These are phyloP conservation scores for Agonum fuliginosum DNA, from an alignment of 2,888 invertebrate genomes.

Conservation along the genomic window DNA sequence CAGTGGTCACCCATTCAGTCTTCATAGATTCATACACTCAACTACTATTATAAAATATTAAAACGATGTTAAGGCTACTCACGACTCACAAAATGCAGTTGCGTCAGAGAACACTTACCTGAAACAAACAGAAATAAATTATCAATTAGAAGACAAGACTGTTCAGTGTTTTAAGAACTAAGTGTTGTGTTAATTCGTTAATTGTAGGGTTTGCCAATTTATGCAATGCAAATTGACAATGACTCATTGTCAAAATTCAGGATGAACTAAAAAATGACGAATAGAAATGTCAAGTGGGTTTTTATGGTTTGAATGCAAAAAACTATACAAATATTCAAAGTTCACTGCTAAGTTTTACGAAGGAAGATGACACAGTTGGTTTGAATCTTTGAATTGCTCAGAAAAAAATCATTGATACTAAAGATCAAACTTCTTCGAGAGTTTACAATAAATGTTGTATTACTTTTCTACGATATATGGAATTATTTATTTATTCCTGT, in stretches of 20 bases:
- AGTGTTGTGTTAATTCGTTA: not conserved
- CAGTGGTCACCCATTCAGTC: not conserved
- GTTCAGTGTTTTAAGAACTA: not conserved
- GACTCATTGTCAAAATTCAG: not conserved
- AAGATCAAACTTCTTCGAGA: too few relatives aligned
- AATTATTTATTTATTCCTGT: too few relatives aligned
- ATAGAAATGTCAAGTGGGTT: not conserved
- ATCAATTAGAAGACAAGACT: not conserved
- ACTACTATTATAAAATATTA: not conserved
- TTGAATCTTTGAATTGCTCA: too few relatives aligned
- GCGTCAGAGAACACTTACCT: conserved; percentile 30
- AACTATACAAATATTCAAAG: not conserved
- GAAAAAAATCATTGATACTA: too few relatives aligned
- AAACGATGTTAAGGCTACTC: conserved; percentile 29
- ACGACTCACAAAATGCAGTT: not conserved
- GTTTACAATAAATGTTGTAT: too few relatives aligned
- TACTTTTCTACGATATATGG: too few relatives aligned
- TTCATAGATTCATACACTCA: not conserved
- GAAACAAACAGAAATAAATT: not conserved
- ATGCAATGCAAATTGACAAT: not conserved
- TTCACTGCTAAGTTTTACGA: not conserved
- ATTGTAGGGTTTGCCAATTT: not conserved
- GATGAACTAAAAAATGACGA: not conserved
- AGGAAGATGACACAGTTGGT: not conserved
- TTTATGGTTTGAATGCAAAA: not conserved